Evolutionary conservation across 2,888 invertebrate species (phyloP), one percentile per base, ranked within the genome.

Genomic region (Malachius bipustulatus): DNA sequence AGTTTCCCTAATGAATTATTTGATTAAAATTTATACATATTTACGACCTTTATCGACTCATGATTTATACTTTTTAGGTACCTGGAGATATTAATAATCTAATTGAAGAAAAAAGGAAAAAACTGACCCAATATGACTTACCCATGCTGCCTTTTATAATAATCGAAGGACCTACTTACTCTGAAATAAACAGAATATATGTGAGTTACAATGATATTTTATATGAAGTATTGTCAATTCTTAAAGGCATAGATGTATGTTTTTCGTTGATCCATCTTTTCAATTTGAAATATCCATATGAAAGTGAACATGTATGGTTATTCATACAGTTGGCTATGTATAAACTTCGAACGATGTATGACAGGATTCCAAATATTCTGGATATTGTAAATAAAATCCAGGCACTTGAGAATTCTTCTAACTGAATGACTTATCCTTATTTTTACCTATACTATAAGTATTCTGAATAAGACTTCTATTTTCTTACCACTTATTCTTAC

Each of bases 241-340:
- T 33, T 11, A 27, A 43, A 29, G 45, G 44, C 2, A 10, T 49
- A 1, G 47, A 49, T 34, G 10, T 36, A 19, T 42, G 44, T 26
- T 47, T 42, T 16, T 44, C 47, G 33, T 16, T 26, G 6, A 45
- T 43, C 29, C 45, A 47, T 26, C 43, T 43, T 1, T 28, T 44
- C 2, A 34, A 46, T 26, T 27, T 38, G 3, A 19, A 35, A 10
- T 47, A 45, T 34, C 42, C 43, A 1, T 34, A 30, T 15, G 39
- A 24, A 3, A 33, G 36, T 19, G 36, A 44, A 31, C 44, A 45
- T 26, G 30, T 47, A 9, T 47, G 47, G 44, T 14, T 40, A 26
- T 24, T 47, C 3, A 34, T 47, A 2, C 45, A 45, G 31, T 32
- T 35, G 14, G 16, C 35, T 24, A 11, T 45, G 4, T 45, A 42